Percentiles rank a stretch among this genome's conserved stretches.
Conservation (phyloP, 1,140 invertebrate genomes). For the Sitobion miscanthi region DNA sequence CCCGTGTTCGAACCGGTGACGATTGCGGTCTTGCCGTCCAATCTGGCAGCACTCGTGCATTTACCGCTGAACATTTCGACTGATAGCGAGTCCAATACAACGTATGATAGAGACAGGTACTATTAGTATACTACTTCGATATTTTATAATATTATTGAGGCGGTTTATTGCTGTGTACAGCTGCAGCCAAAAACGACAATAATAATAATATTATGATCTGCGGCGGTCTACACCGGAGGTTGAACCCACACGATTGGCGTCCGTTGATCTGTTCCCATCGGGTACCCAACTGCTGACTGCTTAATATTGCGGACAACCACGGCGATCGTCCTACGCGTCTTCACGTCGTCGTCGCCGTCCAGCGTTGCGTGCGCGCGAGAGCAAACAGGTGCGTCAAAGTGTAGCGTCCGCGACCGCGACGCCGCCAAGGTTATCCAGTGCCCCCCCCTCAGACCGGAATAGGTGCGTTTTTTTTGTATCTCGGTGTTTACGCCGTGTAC, state of each 20-base stretch:
- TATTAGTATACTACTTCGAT: no score
- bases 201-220: no score
- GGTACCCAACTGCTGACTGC: neutral
- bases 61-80: conserved; percentile 57
- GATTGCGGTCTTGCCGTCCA: conserved; percentile 68
- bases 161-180: neutral
- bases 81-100: neutral
- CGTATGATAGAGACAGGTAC: no score
- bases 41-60: conserved; percentile 60
- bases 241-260: neutral
- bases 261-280: neutral
- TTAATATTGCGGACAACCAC: neutral
- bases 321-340: neutral
- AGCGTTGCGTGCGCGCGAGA: neutral
- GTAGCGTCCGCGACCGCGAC: neutral
- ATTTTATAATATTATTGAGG: no score
- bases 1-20: conserved; percentile 71
- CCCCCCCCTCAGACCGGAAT: neutral
- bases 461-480: neutral
- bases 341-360: neutral
- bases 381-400: neutral
- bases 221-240: no score
- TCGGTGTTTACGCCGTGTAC: neutral
- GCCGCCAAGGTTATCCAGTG: neutral
- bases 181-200: no score